A percentile compares a stretch with the other conserved stretches of the same genome.
phyloP scores from a whole-genome alignment of 2,888 invertebrate genomes.

The Coleophora flavipennella region DNA sequence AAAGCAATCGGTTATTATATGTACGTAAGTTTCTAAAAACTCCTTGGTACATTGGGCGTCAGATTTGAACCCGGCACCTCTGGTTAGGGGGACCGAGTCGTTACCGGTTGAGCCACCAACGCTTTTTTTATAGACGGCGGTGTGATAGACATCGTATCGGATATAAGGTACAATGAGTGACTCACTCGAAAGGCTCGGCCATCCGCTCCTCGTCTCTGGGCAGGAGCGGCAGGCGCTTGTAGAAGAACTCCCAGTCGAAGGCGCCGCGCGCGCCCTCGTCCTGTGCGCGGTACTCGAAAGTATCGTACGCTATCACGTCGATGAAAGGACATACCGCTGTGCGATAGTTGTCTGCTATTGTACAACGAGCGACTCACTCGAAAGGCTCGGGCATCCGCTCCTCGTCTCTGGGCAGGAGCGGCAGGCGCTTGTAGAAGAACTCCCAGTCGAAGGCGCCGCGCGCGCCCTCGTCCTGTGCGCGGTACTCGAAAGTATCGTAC shows the following conservation, averaged over 20 bases:
- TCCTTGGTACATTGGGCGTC: too few species aligned
- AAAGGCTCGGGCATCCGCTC: conserved; percentile 86
- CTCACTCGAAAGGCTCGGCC: conserved; percentile 86
- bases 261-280: too few species aligned
- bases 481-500: conserved; percentile 91
- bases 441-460: conserved; percentile 99
- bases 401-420: conserved; percentile 81
- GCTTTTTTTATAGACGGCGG: too few species aligned
- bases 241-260: conserved; percentile 98
- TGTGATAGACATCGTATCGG: too few species aligned
- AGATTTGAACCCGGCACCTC: too few species aligned
- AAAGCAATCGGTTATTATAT: too few species aligned
- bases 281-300: conserved; percentile 93
- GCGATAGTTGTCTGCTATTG: conserved; percentile 86
- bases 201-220: conserved; percentile 81
- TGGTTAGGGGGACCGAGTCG: too few species aligned
- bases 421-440: conserved; percentile 95
- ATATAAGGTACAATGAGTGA: too few species aligned
- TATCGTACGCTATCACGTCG: conserved; percentile 91
- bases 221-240: conserved; percentile 91
- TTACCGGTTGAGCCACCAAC: too few species aligned
- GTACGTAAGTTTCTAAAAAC: too few species aligned
- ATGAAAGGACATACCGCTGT: conserved; percentile 96
- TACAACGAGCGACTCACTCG: conserved; percentile 78
- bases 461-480: conserved; percentile 95